These are phyloP conservation scores for Portunus trituberculatus DNA, from an alignment of 1,140 invertebrate genomes.

Conservation along the genomic window DNA sequence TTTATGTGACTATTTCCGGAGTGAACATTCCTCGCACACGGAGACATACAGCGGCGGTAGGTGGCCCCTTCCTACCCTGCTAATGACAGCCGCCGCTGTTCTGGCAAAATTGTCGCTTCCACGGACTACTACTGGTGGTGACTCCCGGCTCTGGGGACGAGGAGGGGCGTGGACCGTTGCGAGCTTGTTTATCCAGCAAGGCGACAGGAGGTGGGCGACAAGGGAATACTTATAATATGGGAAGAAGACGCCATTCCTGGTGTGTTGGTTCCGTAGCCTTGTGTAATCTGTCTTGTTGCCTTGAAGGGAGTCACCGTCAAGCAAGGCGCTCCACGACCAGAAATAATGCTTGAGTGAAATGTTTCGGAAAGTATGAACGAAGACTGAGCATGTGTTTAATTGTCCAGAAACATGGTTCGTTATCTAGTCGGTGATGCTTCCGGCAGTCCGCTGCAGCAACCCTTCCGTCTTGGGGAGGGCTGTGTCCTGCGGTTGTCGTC, in stretches of 20 bases:
- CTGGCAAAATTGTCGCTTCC: not conserved
- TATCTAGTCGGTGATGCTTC: too few species aligned
- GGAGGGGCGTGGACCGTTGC: not conserved
- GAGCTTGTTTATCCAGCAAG: not conserved
- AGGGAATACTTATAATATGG: not conserved
- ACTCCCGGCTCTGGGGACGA: not conserved
- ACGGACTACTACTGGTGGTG: conserved; percentile 2
- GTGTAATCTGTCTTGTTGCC: not conserved
- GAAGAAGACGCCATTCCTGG: not conserved
- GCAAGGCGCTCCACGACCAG: not conserved
- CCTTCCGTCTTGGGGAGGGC: too few species aligned
- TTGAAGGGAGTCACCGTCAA: not conserved
- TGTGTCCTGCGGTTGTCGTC: too few species aligned
- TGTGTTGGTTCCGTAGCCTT: too few species aligned
- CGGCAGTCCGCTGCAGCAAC: too few species aligned
- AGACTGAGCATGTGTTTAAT: too few species aligned
- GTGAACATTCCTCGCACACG: conserved; percentile 21
- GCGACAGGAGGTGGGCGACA: not conserved
- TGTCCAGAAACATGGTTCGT: too few species aligned
- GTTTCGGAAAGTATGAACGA: too few species aligned
- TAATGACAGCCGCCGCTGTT: conserved; percentile 17
- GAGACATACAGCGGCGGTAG: conserved; percentile 33
- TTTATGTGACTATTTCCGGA: conserved; percentile 46
- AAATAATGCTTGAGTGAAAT: too few species aligned
- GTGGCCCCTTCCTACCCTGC: not conserved